phyloP scores from a whole-genome alignment of 2,888 invertebrate genomes.

The Nephrotoma appendiculata region DNA sequence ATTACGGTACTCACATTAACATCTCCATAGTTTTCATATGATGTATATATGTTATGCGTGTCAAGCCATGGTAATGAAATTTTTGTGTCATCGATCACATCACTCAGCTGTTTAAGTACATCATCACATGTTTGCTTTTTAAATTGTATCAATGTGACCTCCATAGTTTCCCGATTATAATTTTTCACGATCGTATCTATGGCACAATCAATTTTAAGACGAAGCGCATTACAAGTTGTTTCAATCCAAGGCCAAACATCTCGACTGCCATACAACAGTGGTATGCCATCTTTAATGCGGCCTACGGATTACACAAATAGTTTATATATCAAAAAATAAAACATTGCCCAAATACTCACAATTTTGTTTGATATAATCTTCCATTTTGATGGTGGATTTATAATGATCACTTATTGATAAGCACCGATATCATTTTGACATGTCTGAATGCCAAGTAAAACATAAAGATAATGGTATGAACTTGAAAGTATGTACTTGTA shows the following conservation, averaged over 20 bases:
- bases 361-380: neutral
- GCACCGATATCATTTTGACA: neutral
- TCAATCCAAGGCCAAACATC: neutral
- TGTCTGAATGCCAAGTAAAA: neutral
- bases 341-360: neutral
- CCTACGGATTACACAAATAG: neutral
- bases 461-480: neutral
- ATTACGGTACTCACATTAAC: neutral
- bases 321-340: neutral
- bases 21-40: neutral
- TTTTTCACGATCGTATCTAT: neutral
- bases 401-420: neutral
- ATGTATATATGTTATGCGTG: neutral
- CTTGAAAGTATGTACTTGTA: too few species aligned
- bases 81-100: neutral
- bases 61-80: neutral
- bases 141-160: neutral
- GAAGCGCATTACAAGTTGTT: neutral
- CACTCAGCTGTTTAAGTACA: neutral
- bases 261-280: neutral
- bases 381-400: neutral
- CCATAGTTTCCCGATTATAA: neutral
- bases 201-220: neutral
- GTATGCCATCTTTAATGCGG: neutral
- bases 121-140: neutral